A percentile compares a stretch with the other conserved stretches of the same genome.
Evolutionary conservation across 2,888 invertebrate species (phyloP).

Genomic region (Agriopis leucophaearia): DNA sequence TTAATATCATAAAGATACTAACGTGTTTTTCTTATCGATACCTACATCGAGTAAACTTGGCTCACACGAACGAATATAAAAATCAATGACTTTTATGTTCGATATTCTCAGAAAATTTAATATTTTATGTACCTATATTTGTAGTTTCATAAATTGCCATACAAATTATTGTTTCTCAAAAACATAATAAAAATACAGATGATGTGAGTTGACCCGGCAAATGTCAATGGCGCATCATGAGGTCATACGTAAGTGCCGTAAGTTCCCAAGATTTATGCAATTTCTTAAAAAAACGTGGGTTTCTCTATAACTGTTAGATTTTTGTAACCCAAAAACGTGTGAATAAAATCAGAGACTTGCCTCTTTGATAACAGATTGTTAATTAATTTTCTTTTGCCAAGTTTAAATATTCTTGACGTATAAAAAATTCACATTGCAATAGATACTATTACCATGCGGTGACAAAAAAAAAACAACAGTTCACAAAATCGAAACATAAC

Average conservation of each 20-base stretch:
- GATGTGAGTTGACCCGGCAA: constrained; percentile 38
- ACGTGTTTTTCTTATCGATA: not conserved
- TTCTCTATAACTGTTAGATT: constrained; percentile 3
- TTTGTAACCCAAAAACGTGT: not conserved
- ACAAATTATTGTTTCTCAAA: constrained; percentile 13
- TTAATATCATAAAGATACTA: constrained; percentile 8
- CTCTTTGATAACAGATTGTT: too few relatives aligned
- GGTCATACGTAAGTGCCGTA: constrained; percentile 37
- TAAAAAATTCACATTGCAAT: not conserved
- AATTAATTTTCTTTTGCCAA: not conserved
- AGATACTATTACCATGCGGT: too few relatives aligned
- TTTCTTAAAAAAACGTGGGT: constrained; percentile 12
- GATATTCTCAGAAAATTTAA: constrained; percentile 1
- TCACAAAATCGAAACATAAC: not conserved
- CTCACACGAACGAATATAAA: constrained; percentile 2
- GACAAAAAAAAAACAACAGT: not conserved
- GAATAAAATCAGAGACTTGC: not conserved
- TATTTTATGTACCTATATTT: constrained; percentile 20
- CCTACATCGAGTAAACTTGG: not conserved
- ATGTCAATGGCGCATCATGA: constrained; percentile 43
- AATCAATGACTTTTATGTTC: not conserved
- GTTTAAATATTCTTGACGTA: not conserved
- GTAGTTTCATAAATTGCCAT: constrained; percentile 6
- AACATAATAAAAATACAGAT: constrained; percentile 19
- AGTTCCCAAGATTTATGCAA: constrained; percentile 19